These are phyloP conservation scores for Alcedo quadribrachys DNA, from an alignment of 2,797 vertebrate species.

Conservation along the genomic window DNA sequence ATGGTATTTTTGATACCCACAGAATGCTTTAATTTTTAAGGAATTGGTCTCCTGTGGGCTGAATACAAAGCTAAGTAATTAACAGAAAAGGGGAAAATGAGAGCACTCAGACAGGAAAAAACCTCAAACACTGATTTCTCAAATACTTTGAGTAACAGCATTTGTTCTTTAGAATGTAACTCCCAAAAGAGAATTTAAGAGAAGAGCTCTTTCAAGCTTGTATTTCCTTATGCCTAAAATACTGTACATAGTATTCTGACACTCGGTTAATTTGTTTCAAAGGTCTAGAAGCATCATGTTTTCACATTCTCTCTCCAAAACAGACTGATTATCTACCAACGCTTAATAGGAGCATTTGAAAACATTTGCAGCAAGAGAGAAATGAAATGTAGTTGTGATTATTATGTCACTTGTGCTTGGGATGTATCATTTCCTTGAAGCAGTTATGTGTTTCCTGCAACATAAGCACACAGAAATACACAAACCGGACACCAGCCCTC, in stretches of 20 bases:
- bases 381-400: rapidly evolving
- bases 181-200: background rate
- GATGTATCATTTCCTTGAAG: background rate
- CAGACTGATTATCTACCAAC: background rate
- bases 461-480: background rate
- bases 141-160: background rate
- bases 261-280: background rate
- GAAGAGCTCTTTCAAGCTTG: background rate
- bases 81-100: background rate
- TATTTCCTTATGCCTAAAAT: background rate
- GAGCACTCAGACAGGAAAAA: background rate
- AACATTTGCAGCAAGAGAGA: background rate
- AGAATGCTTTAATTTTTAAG: background rate
- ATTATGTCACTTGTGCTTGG: too few species aligned
- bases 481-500: background rate
- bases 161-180: background rate
- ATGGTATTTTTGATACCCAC: background rate
- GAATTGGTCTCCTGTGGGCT: background rate
- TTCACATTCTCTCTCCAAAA: background rate
- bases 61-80: background rate
- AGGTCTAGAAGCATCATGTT: background rate
- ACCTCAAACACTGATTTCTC: background rate
- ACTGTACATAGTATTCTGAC: background rate
- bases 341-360: background rate
- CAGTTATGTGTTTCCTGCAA: background rate